These are phyloP conservation scores for Potamilus streckersoni DNA, from an alignment of 1,140 invertebrate species.

Conservation along the genomic window DNA sequence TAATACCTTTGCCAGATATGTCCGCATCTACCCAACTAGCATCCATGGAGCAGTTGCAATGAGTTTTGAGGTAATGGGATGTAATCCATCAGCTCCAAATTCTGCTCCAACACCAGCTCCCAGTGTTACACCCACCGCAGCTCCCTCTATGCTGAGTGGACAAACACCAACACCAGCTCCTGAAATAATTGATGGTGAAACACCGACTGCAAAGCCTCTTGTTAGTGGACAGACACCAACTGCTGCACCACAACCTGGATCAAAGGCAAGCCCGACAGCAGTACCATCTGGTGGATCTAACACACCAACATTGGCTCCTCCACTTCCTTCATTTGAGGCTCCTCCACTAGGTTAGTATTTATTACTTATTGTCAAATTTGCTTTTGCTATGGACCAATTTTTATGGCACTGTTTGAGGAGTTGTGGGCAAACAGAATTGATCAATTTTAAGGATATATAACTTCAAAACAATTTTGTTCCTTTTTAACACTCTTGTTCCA, in stretches of 20 bases:
- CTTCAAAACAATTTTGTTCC: no score
- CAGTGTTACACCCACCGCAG: no score
- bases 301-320: conserved; percentile 1
- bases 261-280: background rate
- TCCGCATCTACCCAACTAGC: conserved; percentile 34
- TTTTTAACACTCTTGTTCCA: no score
- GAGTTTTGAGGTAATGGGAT: conserved; percentile 45
- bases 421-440: no score
- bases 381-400: no score
- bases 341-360: conserved; percentile 13
- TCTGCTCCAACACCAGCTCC: conserved; percentile 7
- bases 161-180: no score
- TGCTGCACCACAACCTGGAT: background rate
- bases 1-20: conserved; percentile 38
- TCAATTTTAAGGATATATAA: no score
- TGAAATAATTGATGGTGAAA: no score
- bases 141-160: no score
- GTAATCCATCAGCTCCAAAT: conserved; percentile 39
- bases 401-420: no score
- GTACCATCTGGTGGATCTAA: conserved; percentile 1
- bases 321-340: background rate
- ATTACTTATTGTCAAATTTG: no score
- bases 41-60: conserved; percentile 16
- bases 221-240: conserved; percentile 11
- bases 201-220: background rate